Conservation (phyloP, 2,113 vertebrate species). For the Machaerirhynchus nigripectus region DNA sequence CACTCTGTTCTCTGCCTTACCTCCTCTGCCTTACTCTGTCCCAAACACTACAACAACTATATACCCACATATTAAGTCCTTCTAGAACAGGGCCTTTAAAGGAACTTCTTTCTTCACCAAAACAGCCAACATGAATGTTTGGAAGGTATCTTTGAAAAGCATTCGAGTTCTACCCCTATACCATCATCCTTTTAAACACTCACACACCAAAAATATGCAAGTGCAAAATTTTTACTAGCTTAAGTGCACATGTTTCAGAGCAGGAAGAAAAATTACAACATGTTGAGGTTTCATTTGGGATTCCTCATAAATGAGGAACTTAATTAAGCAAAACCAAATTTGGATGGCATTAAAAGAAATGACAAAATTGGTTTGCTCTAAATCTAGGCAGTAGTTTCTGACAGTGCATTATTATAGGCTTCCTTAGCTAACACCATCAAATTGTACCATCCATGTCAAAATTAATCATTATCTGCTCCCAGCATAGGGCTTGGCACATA, state of each 20-base stretch:
- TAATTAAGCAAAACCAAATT: constrained; percentile 20
- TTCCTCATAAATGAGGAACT: neutral
- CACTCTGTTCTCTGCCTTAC: neutral
- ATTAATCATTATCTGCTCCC: neutral
- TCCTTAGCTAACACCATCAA: neutral
- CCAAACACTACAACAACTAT: neutral
- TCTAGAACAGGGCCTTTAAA: neutral
- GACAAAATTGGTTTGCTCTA: neutral
- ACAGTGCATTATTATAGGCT: neutral
- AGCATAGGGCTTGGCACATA: neutral
- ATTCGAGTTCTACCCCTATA: neutral
- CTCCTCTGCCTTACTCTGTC: neutral
- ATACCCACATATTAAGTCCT: neutral
- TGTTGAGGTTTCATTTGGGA: neutral
- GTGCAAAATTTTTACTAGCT: constrained; percentile 8
- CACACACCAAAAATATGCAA: neutral
- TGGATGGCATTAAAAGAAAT: neutral
- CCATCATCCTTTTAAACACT: neutral
- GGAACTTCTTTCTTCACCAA: neutral
- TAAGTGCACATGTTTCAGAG: neutral
- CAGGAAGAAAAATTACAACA: neutral
- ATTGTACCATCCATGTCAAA: neutral
- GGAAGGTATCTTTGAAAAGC: neutral
- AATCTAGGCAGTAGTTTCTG: neutral
- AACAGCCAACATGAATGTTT: neutral